Percentiles rank a stretch among this genome's conserved stretches.
These are phyloP conservation scores for Lipophrys pholis DNA, from an alignment of 2,113 vertebrate species.

Conservation along the genomic window DNA sequence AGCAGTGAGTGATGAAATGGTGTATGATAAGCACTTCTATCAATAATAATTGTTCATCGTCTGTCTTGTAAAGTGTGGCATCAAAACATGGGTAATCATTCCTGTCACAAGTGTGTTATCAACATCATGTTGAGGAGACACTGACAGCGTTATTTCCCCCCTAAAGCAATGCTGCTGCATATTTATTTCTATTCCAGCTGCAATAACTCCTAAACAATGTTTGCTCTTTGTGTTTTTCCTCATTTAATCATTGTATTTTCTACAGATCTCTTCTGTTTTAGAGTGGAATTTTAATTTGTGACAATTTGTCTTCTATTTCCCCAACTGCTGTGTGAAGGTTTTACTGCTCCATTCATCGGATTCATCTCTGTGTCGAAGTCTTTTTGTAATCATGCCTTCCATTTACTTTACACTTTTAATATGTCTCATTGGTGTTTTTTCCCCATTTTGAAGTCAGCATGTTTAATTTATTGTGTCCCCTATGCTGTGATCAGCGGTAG, in stretches of 20 bases:
- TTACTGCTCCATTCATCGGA: neutral
- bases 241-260: neutral
- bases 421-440: neutral
- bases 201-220: slow-evolving; percentile 2
- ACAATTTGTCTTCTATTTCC: slow-evolving; percentile 16
- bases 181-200: slow-evolving; percentile 2
- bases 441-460: neutral
- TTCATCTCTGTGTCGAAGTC: neutral
- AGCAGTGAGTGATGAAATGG: neutral
- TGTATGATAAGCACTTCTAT: neutral
- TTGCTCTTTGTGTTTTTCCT: slow-evolving; percentile 9
- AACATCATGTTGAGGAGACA: neutral
- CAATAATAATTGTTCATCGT: neutral
- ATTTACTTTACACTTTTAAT: neutral
- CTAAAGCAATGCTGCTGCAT: neutral
- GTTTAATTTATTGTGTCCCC: too few relatives aligned
- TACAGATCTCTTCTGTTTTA: neutral
- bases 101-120: slow-evolving; percentile 9
- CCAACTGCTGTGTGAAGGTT: neutral
- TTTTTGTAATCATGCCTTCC: slow-evolving; percentile 1
- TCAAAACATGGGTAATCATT: neutral
- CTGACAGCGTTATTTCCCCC: slow-evolving; percentile 21
- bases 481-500: too few relatives aligned
- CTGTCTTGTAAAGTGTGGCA: neutral
- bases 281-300: slow-evolving; percentile 30